Percentiles rank a stretch among this genome's conserved stretches.
These are phyloP conservation scores for Branchipolynoe longqiensis DNA, from an alignment of 2,888 invertebrate species.

Conservation along the genomic window DNA sequence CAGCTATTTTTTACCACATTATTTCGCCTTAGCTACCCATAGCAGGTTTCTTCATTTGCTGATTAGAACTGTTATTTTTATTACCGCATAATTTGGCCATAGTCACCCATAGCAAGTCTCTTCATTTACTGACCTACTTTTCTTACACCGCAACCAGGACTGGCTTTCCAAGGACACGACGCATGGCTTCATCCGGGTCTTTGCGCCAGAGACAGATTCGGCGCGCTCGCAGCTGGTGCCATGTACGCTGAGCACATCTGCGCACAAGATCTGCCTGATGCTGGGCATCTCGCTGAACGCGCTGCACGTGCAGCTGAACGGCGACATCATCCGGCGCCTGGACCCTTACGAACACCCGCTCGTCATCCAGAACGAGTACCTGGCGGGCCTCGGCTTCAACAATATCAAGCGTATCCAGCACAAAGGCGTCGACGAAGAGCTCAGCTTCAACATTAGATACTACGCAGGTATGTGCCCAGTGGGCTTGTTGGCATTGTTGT, in stretches of 20 bases:
- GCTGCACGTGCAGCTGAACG: conserved; percentile 81
- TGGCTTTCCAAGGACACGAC: conserved; percentile 78
- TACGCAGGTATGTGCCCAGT: conserved; percentile 79
- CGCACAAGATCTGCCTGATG: conserved; percentile 79
- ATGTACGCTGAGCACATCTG: conserved; percentile 79
- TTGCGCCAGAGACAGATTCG: conserved; percentile 73
- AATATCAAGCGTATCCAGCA: conserved; percentile 79
- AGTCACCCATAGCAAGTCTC: conserved; percentile 34
- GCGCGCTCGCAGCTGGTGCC: conserved; percentile 77
- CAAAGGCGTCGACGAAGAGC: conserved; percentile 78
- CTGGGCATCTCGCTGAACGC: conserved; percentile 79
- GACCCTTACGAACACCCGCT: conserved; percentile 81
- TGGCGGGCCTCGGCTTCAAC: conserved; percentile 79
- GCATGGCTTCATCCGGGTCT: conserved; percentile 81
- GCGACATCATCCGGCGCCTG: conserved; percentile 80
- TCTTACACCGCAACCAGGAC: no score
- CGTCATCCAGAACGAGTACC: conserved; percentile 82
- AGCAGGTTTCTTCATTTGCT: no score
- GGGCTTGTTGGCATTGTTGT: background rate
- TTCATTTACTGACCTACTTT: conserved; percentile 72
- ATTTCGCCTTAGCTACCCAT: no score
- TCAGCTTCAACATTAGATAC: conserved; percentile 80
- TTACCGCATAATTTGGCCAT: background rate
- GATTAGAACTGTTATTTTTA: no score
- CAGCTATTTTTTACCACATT: no score